phyloP scores from a whole-genome alignment of 2,113 vertebrate species.

The Leptocoma aspasia region DNA sequence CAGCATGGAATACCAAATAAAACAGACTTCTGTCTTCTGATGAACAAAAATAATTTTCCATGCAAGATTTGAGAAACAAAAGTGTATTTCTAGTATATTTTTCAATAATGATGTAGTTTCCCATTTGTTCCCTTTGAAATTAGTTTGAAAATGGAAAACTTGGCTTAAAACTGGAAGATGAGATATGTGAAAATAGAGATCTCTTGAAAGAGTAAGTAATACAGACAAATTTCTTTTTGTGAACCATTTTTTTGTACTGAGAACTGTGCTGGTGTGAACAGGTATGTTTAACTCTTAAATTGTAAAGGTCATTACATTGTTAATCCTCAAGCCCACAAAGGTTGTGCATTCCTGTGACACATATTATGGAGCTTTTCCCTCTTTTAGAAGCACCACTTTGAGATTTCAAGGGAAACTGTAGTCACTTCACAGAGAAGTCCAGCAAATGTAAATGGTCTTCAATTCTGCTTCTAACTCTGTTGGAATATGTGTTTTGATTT shows the following conservation, averaged over 20 bases:
- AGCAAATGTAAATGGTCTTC: conserved; percentile 80
- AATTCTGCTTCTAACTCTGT: background rate
- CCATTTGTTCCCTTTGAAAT: conserved; percentile 28
- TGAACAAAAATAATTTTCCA: background rate
- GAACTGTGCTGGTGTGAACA: background rate
- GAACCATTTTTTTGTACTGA: background rate
- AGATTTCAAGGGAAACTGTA: conserved; percentile 87
- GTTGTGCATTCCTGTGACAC: background rate
- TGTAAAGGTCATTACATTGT: background rate
- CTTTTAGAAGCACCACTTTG: conserved; percentile 79
- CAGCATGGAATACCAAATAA: background rate
- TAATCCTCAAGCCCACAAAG: background rate
- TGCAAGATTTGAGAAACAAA: background rate
- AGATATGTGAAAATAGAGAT: conserved; percentile 87
- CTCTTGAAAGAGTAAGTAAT: conserved; percentile 74
- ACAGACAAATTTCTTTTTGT: background rate
- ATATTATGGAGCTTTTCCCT: background rate
- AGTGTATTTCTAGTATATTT: background rate
- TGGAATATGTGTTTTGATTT: background rate
- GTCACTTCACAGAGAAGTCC: conserved; percentile 83
- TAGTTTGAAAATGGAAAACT: conserved; percentile 92
- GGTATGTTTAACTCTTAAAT: background rate
- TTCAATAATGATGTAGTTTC: conserved; percentile 27
- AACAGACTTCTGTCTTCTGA: background rate
- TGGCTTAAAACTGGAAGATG: conserved; percentile 86